Base-by-base conservation (phyloP, 2,888 invertebrate species). In the Chymomyza caudatula region DNA sequence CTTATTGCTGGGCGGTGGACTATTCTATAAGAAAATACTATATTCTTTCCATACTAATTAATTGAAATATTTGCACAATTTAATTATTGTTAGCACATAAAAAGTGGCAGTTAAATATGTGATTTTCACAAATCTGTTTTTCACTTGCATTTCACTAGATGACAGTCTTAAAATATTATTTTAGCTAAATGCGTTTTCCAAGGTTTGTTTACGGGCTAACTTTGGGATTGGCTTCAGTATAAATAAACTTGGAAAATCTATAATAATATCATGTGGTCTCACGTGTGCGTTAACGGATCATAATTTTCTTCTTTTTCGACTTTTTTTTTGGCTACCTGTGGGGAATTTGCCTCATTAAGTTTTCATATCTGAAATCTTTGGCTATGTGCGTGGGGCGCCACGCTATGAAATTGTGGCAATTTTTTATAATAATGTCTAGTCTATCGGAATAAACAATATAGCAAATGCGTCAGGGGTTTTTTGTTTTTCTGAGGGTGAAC, bases 191-290 rank as follows among this genome's bases (percentile, higher is more conserved):
- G 44, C 44, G 44, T 47, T 17, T 15, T 17, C 44, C 17, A 15
- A 47, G 44, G 44, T 47, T 47, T 47, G 15, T 47, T 37, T 37
- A 37, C 29, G 8, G 11, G 22, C 3, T 13, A 19, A 15, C 49
- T 51, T 51, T 51, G 17, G 49, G 15, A 25, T 25, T 25, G 25
- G 25, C 25, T 25, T 25, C 1, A 25, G 25, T 6, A 69, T 69
- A 77, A 76, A 72, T 63, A 67, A 17, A 47, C n/a, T 25, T 23
- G 53, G 0, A 23, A 63, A 61, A 64, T 74, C 69, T 73, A 72
- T 79, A 79, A 76, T 81, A 72, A 74, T 67, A 71, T 74, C 62
- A 67, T 19, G 65, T 64, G 29, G 29, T 66, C 73, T 82, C 82
- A 82, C 84, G 82, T 83, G 79, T 67, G 53, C 57, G 56, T 77